Evolutionary conservation across 2,797 vertebrate genomes (phyloP).

Genomic region (Ambastaia sidthimunki): DNA sequence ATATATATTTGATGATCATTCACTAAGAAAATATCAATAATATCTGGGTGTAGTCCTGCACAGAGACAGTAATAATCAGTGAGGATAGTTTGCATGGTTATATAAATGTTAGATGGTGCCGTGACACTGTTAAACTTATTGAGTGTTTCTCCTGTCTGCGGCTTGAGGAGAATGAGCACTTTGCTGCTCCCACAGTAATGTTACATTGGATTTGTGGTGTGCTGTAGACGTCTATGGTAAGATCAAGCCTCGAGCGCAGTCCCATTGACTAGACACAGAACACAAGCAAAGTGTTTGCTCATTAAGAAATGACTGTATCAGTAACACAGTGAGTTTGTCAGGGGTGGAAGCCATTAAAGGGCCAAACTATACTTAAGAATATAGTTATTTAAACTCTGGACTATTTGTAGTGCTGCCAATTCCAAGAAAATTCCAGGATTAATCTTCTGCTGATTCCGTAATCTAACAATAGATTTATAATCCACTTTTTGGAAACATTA

Average conservation of each 20-base stretch:
- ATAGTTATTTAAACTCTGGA: neutral
- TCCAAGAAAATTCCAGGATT: neutral
- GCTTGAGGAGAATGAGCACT: neutral
- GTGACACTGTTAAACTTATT: neutral
- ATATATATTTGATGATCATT: neutral
- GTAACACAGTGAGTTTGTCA: neutral
- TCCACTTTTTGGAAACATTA: neutral
- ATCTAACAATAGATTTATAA: constrained; percentile 4
- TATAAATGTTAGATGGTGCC: constrained; percentile 3
- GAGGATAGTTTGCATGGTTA: neutral
- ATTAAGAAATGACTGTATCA: neutral
- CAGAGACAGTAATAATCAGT: neutral
- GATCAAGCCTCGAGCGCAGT: neutral
- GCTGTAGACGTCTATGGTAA: constrained; percentile 6
- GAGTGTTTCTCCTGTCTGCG: constrained; percentile 3
- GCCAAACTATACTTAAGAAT: neutral
- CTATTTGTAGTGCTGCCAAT: neutral
- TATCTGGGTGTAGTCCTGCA: neutral
- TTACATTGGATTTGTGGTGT: neutral
- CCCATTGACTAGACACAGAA: neutral
- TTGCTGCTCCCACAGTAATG: constrained; percentile 1
- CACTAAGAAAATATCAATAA: neutral
- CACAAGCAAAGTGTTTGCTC: neutral
- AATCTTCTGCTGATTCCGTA: neutral
- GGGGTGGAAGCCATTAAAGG: neutral